Conservation (phyloP, 2,888 invertebrate genomes). For the Drosophila vallismaia region DNA sequence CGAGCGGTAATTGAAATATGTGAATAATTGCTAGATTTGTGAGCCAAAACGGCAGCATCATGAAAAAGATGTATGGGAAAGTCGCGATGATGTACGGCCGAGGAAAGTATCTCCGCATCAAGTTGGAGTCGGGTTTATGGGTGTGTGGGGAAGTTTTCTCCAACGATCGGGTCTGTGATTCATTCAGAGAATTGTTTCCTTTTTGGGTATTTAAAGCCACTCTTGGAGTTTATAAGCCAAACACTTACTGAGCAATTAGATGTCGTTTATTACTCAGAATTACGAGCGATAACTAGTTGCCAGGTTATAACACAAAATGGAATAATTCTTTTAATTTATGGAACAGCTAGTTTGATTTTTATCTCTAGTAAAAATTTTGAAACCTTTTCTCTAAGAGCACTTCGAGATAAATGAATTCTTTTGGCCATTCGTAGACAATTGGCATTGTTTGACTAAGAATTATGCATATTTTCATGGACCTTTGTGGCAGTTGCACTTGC, state of each 20-base stretch:
- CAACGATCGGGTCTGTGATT: conserved; percentile 3
- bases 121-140: conserved; percentile 2
- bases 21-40: conserved; percentile 65
- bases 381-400: conserved; percentile 7
- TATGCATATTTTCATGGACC: conserved; percentile 56
- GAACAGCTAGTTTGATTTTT: background rate
- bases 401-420: conserved; percentile 15
- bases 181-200: background rate
- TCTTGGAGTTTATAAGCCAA: background rate
- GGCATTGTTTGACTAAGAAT: conserved; percentile 67
- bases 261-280: background rate
- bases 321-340: background rate
- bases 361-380: background rate
- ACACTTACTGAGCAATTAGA: conserved; percentile 15
- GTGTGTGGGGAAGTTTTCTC: background rate
- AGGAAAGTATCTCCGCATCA: conserved; percentile 9
- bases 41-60: conserved; percentile 43
- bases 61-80: conserved; percentile 19
- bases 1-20: conserved; percentile 68
- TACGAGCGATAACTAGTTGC: background rate
- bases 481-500: conserved; percentile 24
- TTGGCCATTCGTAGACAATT: conserved; percentile 54
- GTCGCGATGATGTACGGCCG: conserved; percentile 7
- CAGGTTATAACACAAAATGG: background rate
- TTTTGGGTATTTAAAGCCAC: background rate